Conservation (phyloP, 2,888 invertebrate species). For the Unio pictorum region DNA sequence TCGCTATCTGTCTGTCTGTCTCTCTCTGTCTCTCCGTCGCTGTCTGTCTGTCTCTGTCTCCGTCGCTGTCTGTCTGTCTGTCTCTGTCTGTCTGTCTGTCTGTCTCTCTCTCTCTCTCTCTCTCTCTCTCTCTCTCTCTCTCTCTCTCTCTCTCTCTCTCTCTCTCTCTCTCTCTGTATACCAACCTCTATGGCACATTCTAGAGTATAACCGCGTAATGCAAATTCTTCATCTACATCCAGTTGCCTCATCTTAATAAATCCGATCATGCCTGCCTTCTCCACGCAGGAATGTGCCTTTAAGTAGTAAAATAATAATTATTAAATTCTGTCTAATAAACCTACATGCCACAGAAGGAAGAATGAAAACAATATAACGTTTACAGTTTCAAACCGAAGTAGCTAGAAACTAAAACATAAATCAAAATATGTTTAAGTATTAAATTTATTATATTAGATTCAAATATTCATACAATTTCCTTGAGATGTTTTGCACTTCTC, state of each 20-base stretch:
- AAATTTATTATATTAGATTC: too few species aligned
- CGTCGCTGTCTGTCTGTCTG: not conserved
- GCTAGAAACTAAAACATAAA: too few species aligned
- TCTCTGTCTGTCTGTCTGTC: not conserved
- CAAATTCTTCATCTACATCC: constrained; percentile 68
- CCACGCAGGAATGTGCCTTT: constrained; percentile 72
- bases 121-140: not conserved
- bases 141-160: constrained; percentile 1
- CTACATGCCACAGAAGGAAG: not conserved
- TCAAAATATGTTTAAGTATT: not conserved
- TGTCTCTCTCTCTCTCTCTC: not conserved
- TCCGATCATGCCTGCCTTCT: constrained; percentile 71
- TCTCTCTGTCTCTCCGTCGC: not conserved
- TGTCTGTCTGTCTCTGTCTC: not conserved
- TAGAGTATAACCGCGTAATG: constrained; percentile 65
- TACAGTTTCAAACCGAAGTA: not conserved
- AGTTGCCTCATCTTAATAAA: constrained; percentile 70
- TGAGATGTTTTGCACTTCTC: too few species aligned
- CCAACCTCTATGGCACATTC: constrained; percentile 76
- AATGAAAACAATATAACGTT: not conserved
- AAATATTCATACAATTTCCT: too few species aligned
- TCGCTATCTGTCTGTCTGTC: not conserved
- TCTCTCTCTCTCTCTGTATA: not conserved
- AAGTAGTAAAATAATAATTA: not conserved
- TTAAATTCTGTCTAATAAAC: not conserved